Evolutionary conservation across 2,888 invertebrate species (phyloP), one percentile per base, ranked within the genome.

Genomic region (Euproctis similis): DNA sequence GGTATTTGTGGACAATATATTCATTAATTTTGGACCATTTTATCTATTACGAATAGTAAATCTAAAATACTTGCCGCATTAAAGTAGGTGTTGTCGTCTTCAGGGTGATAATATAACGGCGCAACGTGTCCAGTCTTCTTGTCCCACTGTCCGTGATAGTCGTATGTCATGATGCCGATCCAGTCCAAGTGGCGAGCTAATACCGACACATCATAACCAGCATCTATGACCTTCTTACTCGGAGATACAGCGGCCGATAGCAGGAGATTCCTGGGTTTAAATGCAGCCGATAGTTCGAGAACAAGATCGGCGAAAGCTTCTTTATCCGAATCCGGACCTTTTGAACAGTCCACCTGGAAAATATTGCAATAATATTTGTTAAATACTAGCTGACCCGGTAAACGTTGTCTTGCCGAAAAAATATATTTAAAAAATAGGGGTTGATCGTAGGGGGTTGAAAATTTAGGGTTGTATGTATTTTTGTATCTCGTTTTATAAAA

Each of bases 111-210:
- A 49, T 89, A 94, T 20, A 96, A 68, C 0, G 95, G 96, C 0
- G 95, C 93, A 0, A 95, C 93, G 56, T 96, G 96, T 0, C 95
- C 96, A 1, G 95, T 96, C 63, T 92, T 92, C 61, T 93, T 94
- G 53, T 95, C 95, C 95, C 95, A 96, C 53, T 94, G 94, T 0
- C 95, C 95, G 48, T 95, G 95, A 75, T 90, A 95, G 59, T 96
- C 96, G 54, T 96, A 96, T 0, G 94, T 92, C 96, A 96, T 96
- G 0, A 96, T 94, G 1, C 95, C 93, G 26, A 96, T 92, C 94
- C 95, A 95, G 62, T 96, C 95, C 31, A 96, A 80, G 59, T 92
- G 88, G 45, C 87, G 84, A 0, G 92, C 90, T 2, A 96, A 58
- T 0, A 88, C 86, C 0, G 91, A 90, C 0, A 96, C 94, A 54